These are phyloP conservation scores for Perizoma affinitatum DNA, from an alignment of 2,888 invertebrate genomes.

Conservation along the genomic window DNA sequence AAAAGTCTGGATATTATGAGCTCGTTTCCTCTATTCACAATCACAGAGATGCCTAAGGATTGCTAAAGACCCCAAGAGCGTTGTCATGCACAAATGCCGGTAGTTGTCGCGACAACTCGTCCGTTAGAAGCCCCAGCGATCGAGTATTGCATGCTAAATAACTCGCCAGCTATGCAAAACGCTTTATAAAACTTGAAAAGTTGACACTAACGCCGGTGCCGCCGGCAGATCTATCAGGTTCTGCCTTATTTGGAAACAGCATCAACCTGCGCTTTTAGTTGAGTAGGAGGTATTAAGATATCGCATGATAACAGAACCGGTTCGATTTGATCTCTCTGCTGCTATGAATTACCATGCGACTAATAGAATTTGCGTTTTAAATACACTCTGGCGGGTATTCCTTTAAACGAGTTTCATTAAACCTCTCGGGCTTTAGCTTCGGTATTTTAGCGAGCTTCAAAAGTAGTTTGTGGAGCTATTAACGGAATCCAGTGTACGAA, in stretches of 20 bases:
- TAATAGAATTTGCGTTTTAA: constrained; percentile 58
- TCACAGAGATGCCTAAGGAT: constrained; percentile 22
- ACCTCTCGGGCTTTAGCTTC: constrained; percentile 43
- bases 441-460: neutral
- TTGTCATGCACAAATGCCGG: constrained; percentile 50
- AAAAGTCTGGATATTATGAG: constrained; percentile 29
- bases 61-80: constrained; percentile 36
- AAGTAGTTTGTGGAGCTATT: neutral
- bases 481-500: neutral
- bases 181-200: constrained; percentile 53
- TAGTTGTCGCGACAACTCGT: constrained; percentile 67
- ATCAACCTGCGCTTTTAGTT: constrained; percentile 53
- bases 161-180: constrained; percentile 56
- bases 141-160: constrained; percentile 71
- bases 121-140: constrained; percentile 63
- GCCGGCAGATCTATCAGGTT: constrained; percentile 56
- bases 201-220: constrained; percentile 37
- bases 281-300: constrained; percentile 51
- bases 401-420: constrained; percentile 43
- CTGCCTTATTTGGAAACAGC: constrained; percentile 61
- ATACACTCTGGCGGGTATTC: constrained; percentile 32
- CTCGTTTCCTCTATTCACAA: constrained; percentile 32
- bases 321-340: constrained; percentile 50
- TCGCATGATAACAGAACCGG: constrained; percentile 46
- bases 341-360: constrained; percentile 59